Conservation (phyloP, 2,113 vertebrate species). For the Poeciliopsis occidentalis region DNA sequence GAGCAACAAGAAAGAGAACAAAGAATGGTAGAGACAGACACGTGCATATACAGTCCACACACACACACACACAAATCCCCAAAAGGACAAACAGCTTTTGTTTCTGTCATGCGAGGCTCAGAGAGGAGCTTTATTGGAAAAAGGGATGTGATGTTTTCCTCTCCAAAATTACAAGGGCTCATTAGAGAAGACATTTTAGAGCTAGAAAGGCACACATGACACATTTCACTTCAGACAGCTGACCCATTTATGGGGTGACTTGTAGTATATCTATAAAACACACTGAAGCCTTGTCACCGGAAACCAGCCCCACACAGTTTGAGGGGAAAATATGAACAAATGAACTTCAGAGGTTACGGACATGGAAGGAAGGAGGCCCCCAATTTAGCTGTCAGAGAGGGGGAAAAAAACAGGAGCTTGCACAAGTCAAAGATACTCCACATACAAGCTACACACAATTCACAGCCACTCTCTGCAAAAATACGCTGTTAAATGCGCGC, state of each 20-base stretch:
- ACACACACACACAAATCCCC: conserved; percentile 50
- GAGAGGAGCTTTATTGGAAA: conserved; percentile 79
- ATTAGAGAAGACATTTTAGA: conserved; percentile 80
- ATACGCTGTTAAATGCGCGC: conserved; percentile 26
- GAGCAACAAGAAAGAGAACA: conserved; percentile 25
- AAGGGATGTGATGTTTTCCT: conserved; percentile 78
- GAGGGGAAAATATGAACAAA: conserved; percentile 79
- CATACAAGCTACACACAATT: conserved; percentile 44
- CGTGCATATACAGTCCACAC: conserved; percentile 37
- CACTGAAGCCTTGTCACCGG: conserved; percentile 60
- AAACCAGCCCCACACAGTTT: conserved; percentile 53
- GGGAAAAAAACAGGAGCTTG: conserved; percentile 62
- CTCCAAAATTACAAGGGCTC: conserved; percentile 79
- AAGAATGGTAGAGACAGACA: conserved; percentile 31
- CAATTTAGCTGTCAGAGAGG: conserved; percentile 56
- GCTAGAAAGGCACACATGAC: conserved; percentile 76
- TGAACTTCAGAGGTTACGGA: conserved; percentile 63
- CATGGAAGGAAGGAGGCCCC: conserved; percentile 25
- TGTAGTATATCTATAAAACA: conserved; percentile 80
- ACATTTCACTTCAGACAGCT: conserved; percentile 80
- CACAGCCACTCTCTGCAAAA: conserved; percentile 37
- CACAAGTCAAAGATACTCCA: conserved; percentile 56
- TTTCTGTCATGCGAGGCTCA: conserved; percentile 75
- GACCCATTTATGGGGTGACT: conserved; percentile 80
- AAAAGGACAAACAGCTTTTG: conserved; percentile 81